phyloP scores from a whole-genome alignment of 2,113 vertebrate genomes.

The Eretmochelys imbricata region DNA sequence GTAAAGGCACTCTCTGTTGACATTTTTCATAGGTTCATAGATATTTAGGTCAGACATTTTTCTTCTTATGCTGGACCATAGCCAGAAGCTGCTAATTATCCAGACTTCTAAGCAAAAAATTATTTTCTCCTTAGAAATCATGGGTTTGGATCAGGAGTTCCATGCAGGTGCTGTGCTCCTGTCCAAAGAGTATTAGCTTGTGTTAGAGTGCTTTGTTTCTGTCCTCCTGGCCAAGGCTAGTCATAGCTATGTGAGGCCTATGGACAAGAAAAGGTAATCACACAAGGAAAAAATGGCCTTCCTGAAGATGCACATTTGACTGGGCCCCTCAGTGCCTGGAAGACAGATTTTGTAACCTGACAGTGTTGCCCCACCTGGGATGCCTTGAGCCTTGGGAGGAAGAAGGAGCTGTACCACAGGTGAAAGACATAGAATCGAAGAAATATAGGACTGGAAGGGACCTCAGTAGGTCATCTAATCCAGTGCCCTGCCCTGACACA shows the following conservation, averaged over 20 bases:
- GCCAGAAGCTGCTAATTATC: slow-evolving; percentile 40
- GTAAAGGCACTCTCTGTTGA: not conserved
- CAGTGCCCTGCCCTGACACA: not conserved
- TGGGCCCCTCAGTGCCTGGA: not conserved
- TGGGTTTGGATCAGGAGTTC: not conserved
- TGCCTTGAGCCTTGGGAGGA: not conserved
- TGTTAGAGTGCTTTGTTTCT: not conserved
- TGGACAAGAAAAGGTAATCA: not conserved
- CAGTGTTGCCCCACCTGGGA: not conserved
- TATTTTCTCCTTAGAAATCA: not conserved
- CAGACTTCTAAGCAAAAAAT: slow-evolving; percentile 8
- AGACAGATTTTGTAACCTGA: not conserved
- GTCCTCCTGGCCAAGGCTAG: not conserved
- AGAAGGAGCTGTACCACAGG: not conserved
- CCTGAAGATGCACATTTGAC: not conserved
- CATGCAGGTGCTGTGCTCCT: not conserved
- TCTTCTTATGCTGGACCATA: slow-evolving; percentile 11
- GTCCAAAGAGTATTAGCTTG: not conserved
- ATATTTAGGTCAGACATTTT: not conserved
- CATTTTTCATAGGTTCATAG: too few relatives aligned
- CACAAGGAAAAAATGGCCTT: not conserved
- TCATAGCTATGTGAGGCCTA: not conserved
- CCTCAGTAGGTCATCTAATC: not conserved
- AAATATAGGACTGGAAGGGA: not conserved
- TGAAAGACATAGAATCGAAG: not conserved